Evolutionary conservation across 2,797 vertebrate genomes (phyloP).

Genomic region (Toxotes lorentzi): DNA sequence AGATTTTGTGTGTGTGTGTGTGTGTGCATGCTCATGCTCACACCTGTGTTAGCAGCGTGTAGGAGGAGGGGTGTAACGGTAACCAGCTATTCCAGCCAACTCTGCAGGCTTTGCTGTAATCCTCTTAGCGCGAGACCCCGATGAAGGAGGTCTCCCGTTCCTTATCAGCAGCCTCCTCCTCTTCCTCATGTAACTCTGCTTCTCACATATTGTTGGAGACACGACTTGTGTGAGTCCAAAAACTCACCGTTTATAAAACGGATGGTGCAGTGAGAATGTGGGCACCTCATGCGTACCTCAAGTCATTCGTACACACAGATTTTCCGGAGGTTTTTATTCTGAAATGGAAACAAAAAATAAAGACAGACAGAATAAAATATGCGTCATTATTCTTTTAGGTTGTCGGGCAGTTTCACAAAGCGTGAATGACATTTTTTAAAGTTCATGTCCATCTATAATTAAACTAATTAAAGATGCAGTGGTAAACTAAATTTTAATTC

Average conservation of each 20-base stretch:
- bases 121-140: slow-evolving; percentile 70
- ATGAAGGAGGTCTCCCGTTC: slow-evolving; percentile 50
- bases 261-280: no score
- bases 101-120: slow-evolving; percentile 75
- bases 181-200: slow-evolving; percentile 11
- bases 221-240: neutral
- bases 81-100: slow-evolving; percentile 56
- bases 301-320: no score
- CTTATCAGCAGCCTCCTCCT: slow-evolving; percentile 46
- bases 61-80: slow-evolving; percentile 19
- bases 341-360: neutral
- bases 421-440: neutral
- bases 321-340: no score
- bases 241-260: no score
- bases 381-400: neutral
- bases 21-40: neutral
- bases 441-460: neutral
- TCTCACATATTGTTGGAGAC: neutral
- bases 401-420: slow-evolving; percentile 3
- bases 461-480: slow-evolving; percentile 24
- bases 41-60: slow-evolving; percentile 29
- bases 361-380: neutral
- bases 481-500: slow-evolving; percentile 2
- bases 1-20: slow-evolving; percentile 5
- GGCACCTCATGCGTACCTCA: no score